A percentile compares a stretch with the other conserved stretches of the same genome.
These are phyloP conservation scores for Ichneumoninae sp. DNA, from an alignment of 2,888 invertebrate species.

Conservation along the genomic window DNA sequence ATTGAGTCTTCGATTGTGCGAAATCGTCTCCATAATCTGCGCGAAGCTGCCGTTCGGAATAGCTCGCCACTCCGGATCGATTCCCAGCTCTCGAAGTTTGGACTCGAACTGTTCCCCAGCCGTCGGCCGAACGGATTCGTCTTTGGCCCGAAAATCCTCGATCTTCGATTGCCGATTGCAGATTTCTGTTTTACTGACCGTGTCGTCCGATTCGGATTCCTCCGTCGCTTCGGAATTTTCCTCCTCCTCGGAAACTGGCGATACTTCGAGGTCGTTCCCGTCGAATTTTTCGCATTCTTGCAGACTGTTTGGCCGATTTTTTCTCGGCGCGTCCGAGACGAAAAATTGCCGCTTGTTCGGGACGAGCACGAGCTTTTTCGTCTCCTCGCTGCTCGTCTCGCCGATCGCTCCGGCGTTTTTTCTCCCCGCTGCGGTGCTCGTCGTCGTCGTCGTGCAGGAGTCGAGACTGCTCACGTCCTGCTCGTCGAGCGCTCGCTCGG, in stretches of 20 bases:
- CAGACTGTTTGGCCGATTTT: no score
- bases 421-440: background rate
- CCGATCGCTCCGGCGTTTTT: slow-evolving; percentile 20
- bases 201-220: background rate
- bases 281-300: background rate
- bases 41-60: slow-evolving; percentile 86
- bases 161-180: background rate
- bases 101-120: slow-evolving; percentile 84
- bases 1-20: slow-evolving; percentile 86
- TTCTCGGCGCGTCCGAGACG: background rate
- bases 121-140: background rate
- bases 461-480: background rate
- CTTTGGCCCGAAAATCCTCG: background rate
- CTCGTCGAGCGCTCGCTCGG: background rate
- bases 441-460: background rate
- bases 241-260: background rate
- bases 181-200: background rate
- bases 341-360: background rate
- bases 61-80: slow-evolving; percentile 88
- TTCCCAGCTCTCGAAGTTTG: slow-evolving; percentile 87
- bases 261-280: background rate
- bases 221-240: background rate
- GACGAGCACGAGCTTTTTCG: background rate
- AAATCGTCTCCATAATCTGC: slow-evolving; percentile 86
- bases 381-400: background rate